Evolutionary conservation across 1,140 invertebrate genomes (phyloP).

Genomic region (Agrilus planipennis): DNA sequence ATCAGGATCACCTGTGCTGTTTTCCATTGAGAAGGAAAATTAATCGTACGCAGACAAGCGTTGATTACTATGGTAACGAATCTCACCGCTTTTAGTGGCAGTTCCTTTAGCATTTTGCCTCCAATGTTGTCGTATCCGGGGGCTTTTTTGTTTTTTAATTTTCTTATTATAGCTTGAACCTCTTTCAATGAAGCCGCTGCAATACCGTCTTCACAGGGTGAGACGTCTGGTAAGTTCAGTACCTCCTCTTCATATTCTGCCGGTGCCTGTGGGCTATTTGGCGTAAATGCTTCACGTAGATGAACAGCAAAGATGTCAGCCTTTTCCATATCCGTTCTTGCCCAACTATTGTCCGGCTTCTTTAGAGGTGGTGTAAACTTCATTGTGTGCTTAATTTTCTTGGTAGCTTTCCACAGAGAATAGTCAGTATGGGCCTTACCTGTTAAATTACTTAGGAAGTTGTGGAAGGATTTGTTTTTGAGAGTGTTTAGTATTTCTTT

Average conservation of each 20-base stretch:
- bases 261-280: background rate
- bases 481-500: background rate
- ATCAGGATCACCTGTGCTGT: constrained; percentile 6
- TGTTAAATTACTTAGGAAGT: no score
- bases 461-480: background rate
- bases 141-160: background rate
- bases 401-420: background rate
- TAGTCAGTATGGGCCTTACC: background rate
- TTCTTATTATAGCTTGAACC: background rate
- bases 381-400: background rate
- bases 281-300: background rate
- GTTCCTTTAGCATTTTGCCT: background rate
- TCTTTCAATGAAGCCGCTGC: background rate
- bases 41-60: background rate
- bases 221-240: background rate
- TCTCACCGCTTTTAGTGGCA: background rate
- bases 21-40: background rate
- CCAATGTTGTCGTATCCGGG: background rate
- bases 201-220: background rate
- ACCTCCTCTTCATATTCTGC: background rate
- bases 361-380: background rate
- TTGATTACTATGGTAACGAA: background rate
- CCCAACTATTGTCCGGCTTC: background rate
- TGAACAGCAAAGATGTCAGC: background rate
- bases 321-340: background rate